Conservation (phyloP, 2,113 vertebrate genomes). For the Cynoglossus semilaevis region DNA sequence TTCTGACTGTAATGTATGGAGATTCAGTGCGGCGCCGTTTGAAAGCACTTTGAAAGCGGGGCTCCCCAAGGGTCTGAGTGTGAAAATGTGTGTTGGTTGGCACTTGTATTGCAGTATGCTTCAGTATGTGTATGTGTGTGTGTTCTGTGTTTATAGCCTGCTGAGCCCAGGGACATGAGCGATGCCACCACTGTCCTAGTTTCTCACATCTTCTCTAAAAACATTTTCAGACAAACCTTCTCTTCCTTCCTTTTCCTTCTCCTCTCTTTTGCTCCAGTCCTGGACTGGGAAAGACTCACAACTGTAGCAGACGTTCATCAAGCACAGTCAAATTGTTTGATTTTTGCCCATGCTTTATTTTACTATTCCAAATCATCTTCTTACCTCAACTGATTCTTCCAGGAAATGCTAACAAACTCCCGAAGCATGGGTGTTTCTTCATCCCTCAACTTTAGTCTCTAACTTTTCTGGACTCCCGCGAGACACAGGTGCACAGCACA, state of each 20-base stretch:
- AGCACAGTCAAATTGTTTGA: slow-evolving; percentile 52
- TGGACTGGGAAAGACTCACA: slow-evolving; percentile 47
- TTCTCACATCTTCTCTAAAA: slow-evolving; percentile 70
- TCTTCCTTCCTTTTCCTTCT: slow-evolving; percentile 37
- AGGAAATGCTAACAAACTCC: slow-evolving; percentile 29
- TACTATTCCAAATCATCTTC: slow-evolving; percentile 53
- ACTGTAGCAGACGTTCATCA: slow-evolving; percentile 53
- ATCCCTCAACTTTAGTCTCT: slow-evolving; percentile 41
- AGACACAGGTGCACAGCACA: slow-evolving; percentile 25
- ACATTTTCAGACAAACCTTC: slow-evolving; percentile 71
- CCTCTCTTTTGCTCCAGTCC: slow-evolving; percentile 47
- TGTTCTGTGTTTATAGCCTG: slow-evolving; percentile 55
- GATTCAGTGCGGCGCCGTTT: slow-evolving; percentile 63
- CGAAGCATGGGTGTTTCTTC: slow-evolving; percentile 25
- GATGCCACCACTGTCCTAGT: slow-evolving; percentile 74
- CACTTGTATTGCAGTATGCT: slow-evolving; percentile 21
- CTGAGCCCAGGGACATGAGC: slow-evolving; percentile 72
- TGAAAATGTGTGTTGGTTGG: slow-evolving; percentile 62
- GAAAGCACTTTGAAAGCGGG: slow-evolving; percentile 69
- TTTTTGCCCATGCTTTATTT: slow-evolving; percentile 44
- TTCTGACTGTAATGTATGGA: slow-evolving; percentile 69
- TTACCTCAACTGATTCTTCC: slow-evolving; percentile 38
- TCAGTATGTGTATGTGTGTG: slow-evolving; percentile 33
- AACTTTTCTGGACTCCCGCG: slow-evolving; percentile 25
- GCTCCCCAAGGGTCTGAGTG: slow-evolving; percentile 59